Evolutionary conservation across 1,140 invertebrate species (phyloP).

Genomic region (Gryllus bimaculatus): DNA sequence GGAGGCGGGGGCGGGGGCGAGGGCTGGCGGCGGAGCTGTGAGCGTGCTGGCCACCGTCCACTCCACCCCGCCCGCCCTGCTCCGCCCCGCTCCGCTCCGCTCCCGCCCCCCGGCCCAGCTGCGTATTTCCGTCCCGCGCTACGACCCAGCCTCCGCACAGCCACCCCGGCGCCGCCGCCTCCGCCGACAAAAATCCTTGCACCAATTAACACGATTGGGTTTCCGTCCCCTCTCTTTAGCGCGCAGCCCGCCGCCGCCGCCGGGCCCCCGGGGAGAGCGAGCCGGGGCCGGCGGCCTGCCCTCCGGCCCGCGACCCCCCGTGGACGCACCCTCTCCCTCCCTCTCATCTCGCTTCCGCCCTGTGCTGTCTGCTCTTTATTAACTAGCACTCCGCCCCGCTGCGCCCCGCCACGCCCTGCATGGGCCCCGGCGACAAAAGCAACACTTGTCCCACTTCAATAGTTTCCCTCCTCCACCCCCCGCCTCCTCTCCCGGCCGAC

Average conservation of each 20-base stretch:
- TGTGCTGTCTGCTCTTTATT: slow-evolving; percentile 13
- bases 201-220: slow-evolving; percentile 26
- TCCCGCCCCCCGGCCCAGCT: too few relatives aligned
- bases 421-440: neutral
- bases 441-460: slow-evolving; percentile 4
- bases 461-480: neutral
- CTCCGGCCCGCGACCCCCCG: neutral
- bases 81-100: neutral
- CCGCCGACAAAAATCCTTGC: slow-evolving; percentile 25
- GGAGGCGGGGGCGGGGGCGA: too few relatives aligned
- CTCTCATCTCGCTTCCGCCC: slow-evolving; percentile 15
- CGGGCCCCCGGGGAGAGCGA: slow-evolving; percentile 20
- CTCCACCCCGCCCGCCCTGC: neutral
- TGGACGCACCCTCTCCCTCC: neutral
- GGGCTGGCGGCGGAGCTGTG: too few relatives aligned
- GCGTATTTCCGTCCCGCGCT: too few relatives aligned
- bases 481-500: neutral
- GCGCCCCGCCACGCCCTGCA: too few relatives aligned
- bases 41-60: neutral
- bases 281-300: slow-evolving; percentile 6
- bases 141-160: neutral
- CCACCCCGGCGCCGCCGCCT: slow-evolving; percentile 6
- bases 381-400: slow-evolving; percentile 9
- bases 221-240: slow-evolving; percentile 19
- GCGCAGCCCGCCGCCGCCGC: slow-evolving; percentile 24